Evolutionary conservation across 2,888 invertebrate genomes (phyloP), one percentile per base, ranked within the genome.

Genomic region (Philereme vetulata): DNA sequence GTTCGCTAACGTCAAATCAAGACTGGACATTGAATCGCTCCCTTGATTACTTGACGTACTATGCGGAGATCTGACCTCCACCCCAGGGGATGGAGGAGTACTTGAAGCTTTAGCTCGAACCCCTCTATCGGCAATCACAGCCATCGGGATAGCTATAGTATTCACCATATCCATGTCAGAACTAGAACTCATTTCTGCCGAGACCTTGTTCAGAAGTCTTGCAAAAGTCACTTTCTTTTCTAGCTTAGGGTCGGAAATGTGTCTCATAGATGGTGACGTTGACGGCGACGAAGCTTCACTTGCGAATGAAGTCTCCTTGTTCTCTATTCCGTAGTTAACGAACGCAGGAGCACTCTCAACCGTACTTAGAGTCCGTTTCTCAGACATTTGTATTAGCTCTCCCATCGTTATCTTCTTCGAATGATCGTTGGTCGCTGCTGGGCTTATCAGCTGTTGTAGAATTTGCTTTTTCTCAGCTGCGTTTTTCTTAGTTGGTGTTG

Each of bases 211-310:
- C 32, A 96, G 82, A 51, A 96, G 83, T 65, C 95, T 92, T 0
- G 96, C 96, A 77, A 96, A 96, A 0, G 96, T 96, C 5, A 96
- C 96, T 83, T 96, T 96, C 86, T 96, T 96, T 77, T 96, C 96
- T 55, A 95, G 83, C 75, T 95, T 96, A 8, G 95, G 94, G 82
- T 95, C 95, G 49, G 92, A 93, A 66, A 94, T 86, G 55, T 94
- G 93, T 57, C 93, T 81, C 83, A 90, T 91, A 0, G 93, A 87
- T 6, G 94, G 93, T 1, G 94, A 93, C 0, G 94, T 92, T 0
- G 93, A 92, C 0, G 92, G 90, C 0, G 90, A 86, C 0, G 92
- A 89, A 0, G 85, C 90, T 65, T 93, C 93, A 66, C 93, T 93
- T 46, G 92, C 80, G 69, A 95, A 94, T 21, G 94, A 94, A 0